Conservation (phyloP, 1,140 invertebrate species). For the Glomeris maerens region DNA sequence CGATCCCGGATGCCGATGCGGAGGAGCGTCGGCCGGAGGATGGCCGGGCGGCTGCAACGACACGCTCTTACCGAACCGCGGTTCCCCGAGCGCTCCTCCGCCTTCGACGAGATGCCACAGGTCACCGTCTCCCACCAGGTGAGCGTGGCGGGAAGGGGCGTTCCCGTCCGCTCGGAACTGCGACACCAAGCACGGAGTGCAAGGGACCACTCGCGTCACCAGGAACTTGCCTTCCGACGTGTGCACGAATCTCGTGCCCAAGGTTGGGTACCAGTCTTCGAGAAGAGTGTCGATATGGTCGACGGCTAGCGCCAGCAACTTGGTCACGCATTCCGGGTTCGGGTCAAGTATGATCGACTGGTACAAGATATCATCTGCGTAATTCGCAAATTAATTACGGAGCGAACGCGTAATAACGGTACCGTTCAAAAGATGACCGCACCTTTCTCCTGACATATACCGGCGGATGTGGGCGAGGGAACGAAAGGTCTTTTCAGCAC, state of each 20-base stretch:
- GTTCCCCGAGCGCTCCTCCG: constrained; percentile 2
- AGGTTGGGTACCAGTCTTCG: constrained; percentile 95
- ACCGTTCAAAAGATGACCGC: too few species aligned
- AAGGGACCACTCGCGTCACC: constrained; percentile 87
- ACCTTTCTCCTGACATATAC: constrained; percentile 23
- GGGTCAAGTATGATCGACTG: constrained; percentile 52
- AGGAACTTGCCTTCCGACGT: constrained; percentile 90
- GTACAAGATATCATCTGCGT: constrained; percentile 15
- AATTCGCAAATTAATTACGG: constrained; percentile 10
- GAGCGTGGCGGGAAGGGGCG: constrained; percentile 21
- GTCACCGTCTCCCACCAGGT: constrained; percentile 20
- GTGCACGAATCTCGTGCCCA: constrained; percentile 91
- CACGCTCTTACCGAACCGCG: constrained; percentile 8
- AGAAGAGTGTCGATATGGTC: constrained; percentile 92
- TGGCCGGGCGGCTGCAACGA: constrained; percentile 9
- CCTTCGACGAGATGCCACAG: constrained; percentile 9
- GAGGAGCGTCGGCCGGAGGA: constrained; percentile 16
- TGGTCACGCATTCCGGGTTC: constrained; percentile 59
- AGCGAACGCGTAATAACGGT: too few species aligned
- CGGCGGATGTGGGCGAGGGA: constrained; percentile 19
- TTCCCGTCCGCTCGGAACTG: constrained; percentile 26
- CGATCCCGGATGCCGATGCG: constrained; percentile 35
- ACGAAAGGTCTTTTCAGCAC: constrained; percentile 48
- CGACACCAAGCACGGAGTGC: constrained; percentile 59
- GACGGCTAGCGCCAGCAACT: constrained; percentile 76